Percentiles rank a stretch among this genome's conserved stretches.
Conservation (phyloP, 2,797 vertebrate species). For the Channa striata region DNA sequence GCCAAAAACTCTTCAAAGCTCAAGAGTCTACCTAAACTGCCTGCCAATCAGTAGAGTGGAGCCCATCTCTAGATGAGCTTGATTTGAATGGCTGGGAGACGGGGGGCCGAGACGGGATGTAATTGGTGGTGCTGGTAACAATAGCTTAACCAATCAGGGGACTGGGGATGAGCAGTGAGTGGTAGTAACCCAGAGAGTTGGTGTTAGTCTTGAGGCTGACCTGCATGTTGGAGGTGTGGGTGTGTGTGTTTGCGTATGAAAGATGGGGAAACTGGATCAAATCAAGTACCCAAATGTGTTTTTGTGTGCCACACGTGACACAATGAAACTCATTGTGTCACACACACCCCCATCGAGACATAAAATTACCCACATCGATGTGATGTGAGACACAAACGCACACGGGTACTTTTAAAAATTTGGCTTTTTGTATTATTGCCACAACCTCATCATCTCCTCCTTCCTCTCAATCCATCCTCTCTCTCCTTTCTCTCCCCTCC, state of each 20-base stretch:
- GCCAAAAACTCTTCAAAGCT: slow-evolving; percentile 32
- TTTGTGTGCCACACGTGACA: slow-evolving; percentile 58
- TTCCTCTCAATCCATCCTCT: slow-evolving; percentile 49
- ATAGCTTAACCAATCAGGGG: slow-evolving; percentile 67
- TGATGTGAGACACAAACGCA: slow-evolving; percentile 53
- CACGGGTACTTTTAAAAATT: slow-evolving; percentile 48
- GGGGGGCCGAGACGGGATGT: slow-evolving; percentile 43
- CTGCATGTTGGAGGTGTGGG: slow-evolving; percentile 57
- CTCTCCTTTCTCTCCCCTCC: slow-evolving; percentile 24
- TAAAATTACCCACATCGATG: neutral
- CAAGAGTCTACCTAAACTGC: slow-evolving; percentile 49
- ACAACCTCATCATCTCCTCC: slow-evolving; percentile 60
- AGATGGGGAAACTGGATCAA: slow-evolving; percentile 10
- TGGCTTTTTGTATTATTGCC: slow-evolving; percentile 57
- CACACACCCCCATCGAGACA: no score
- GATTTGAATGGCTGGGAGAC: slow-evolving; percentile 73
- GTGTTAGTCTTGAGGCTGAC: slow-evolving; percentile 49
- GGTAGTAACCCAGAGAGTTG: slow-evolving; percentile 53
- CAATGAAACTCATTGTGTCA: neutral
- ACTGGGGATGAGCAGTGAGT: slow-evolving; percentile 47
- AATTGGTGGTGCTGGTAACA: slow-evolving; percentile 62
- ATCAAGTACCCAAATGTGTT: slow-evolving; percentile 61
- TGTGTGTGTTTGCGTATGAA: slow-evolving; percentile 22
- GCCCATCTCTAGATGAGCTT: slow-evolving; percentile 72
- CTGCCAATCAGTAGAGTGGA: slow-evolving; percentile 75